Conservation (phyloP, 2,888 invertebrate species). For the Parnassius orleans region DNA sequence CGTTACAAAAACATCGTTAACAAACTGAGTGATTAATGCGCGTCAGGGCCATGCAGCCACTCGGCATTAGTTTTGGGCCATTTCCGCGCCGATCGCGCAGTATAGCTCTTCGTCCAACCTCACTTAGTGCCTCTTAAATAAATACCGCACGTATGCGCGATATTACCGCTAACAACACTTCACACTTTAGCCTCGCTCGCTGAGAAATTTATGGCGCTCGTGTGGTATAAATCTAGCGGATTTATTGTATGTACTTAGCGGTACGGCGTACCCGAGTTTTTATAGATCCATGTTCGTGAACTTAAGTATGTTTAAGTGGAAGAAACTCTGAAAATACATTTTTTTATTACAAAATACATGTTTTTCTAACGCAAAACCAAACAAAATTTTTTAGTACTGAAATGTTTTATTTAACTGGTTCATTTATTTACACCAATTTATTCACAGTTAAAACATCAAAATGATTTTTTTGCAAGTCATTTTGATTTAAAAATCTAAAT, state of each 20-base stretch:
- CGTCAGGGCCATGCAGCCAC: constrained; percentile 26
- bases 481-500: too few species aligned
- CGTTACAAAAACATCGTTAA: too few species aligned
- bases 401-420: too few species aligned
- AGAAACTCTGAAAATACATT: constrained; percentile 3
- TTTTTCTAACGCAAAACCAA: too few species aligned
- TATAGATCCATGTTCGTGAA: constrained; percentile 17
- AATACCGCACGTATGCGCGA: constrained; percentile 74
- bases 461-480: too few species aligned
- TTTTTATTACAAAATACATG: not conserved
- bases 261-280: constrained; percentile 22
- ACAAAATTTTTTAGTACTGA: too few species aligned
- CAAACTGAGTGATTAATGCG: constrained; percentile 7
- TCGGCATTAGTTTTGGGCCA: constrained; percentile 70
- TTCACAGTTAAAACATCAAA: too few species aligned
- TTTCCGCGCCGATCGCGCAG: constrained; percentile 66
- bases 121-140: constrained; percentile 69
- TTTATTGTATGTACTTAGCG: constrained; percentile 50
- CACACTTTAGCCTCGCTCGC: constrained; percentile 64
- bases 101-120: constrained; percentile 52
- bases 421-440: too few species aligned
- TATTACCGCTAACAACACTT: constrained; percentile 72
- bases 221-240: constrained; percentile 55
- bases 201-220: constrained; percentile 59
- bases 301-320: constrained; percentile 18